Evolutionary conservation across 2,113 vertebrate species (phyloP), one percentile per base, ranked within the genome.

Genomic region (Clinocottus analis): DNA sequence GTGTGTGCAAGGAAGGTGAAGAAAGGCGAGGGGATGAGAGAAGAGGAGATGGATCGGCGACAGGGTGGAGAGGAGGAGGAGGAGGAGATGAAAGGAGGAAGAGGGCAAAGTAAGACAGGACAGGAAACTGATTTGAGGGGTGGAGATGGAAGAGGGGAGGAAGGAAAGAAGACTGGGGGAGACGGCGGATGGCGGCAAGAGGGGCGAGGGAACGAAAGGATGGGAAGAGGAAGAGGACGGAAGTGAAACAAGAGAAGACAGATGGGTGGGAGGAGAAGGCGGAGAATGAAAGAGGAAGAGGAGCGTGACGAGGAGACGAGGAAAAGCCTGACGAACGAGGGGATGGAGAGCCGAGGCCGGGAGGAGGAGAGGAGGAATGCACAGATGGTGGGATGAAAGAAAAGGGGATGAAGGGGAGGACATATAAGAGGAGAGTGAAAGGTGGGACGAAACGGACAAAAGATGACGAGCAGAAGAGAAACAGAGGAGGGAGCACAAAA

Each of bases 231-330:
- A 0, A 12, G 14, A 78, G 19, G 49, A 0, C 8, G 14, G 59
- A 35, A 25, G 21, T 59, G 65, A 65, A 45, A 56, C 17, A 23
- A 65, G 31, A 69, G 74, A n/a, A 63, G 78, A 79, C 85, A 87
- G 80, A 85, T 85, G 83, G 85, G 71, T 83, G 77, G 83, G 85
- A 79, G 77, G 83, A 67, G 85, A 65, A 67, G 66, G 66, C 1
- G 11, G 45, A 56, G 53, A 77, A 80, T 68, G 71, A 85, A 83
- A 72, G 66, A 7, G 55, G 53, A 76, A 84, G 79, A 59, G 62
- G 55, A 85, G 79, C 66, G 8, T 75, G 77, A 80, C 33, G 47
- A 77, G n/a, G 67, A 70, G 59, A 79, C 21, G 51, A 71, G 43
- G 13, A 45, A n/a, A 58, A 61, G 77, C 29, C 10, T 17, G 49